Base-by-base conservation (phyloP, 2,888 invertebrate species). In the Lasioglossum calceatum region DNA sequence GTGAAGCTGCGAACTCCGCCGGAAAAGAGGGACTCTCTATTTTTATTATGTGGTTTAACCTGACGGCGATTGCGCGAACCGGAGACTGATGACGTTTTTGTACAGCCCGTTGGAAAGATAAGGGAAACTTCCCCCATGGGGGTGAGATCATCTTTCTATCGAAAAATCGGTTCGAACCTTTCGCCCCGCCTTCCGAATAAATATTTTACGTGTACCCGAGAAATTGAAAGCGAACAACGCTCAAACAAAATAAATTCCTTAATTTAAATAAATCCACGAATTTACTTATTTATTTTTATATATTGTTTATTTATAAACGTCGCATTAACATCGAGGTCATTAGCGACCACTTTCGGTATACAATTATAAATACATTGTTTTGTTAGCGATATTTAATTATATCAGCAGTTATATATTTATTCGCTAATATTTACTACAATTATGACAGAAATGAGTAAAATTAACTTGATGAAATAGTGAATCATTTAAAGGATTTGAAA, bases 21-120 rank as follows among this genome's bases (percentile, higher is more conserved):
- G 67, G 58, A n/a, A 77, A 44, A 44, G 27, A 47, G 67, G 70
- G 85, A 42, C 76, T 64, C 75, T 73, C 86, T 79, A 89, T 89
- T 91, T 91, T 92, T 92, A 90, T 92, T 89, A 88, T 86, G 88
- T 70, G 91, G 90, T 90, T 91, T 86, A 88, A 90, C 84, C 76
- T 89, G 88, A 90, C 90, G 86, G 88, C 87, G 90, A 91, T 91
- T 86, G 81, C 87, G 83, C 75, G 74, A 78, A 77, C 87, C 86
- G 84, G 88, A 87, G 90, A 82, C 82, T 73, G 89, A 90, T 90
- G 82, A 80, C 71, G 87, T 82, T 85, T 90, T 86, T 84, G 84
- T 86, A 79, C 77, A 84, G 71, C 77, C 64, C 36, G 58, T 70
- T 50, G 50, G 58, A 61, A 70, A 79, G 88, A 83, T 80, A 81